Conservation (phyloP, 2,888 invertebrate genomes). For the Lepidocyrtoides sp. region DNA sequence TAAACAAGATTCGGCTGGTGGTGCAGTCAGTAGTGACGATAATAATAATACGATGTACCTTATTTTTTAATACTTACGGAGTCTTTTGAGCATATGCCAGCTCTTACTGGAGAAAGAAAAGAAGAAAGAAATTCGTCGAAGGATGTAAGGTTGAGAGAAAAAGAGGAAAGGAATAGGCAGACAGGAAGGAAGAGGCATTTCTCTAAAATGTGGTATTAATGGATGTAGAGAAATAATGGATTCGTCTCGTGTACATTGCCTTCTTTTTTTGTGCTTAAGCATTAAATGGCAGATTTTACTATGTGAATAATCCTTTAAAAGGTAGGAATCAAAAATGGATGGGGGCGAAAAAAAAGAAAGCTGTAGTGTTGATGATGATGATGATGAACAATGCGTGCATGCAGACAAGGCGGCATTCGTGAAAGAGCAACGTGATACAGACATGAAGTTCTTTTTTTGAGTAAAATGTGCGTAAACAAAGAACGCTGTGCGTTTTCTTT, state of each 20-base stretch:
- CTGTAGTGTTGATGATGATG: too few species aligned
- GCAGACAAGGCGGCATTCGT: too few species aligned
- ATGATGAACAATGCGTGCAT: neutral
- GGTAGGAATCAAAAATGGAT: constrained; percentile 43
- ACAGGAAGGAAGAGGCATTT: constrained; percentile 33
- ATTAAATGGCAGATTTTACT: constrained; percentile 41
- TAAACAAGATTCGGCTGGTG: neutral
- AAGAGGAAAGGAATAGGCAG: neutral
- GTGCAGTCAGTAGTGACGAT: too few species aligned
- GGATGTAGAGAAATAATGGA: constrained; percentile 55
- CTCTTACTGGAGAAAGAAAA: neutral
- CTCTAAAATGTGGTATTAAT: constrained; percentile 12
- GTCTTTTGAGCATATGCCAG: neutral
- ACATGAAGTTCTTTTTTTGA: too few species aligned
- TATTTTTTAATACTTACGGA: constrained; percentile 10
- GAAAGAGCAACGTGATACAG: too few species aligned
- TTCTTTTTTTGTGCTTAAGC: constrained; percentile 59
- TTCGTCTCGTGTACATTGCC: constrained; percentile 39
- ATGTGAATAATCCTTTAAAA: constrained; percentile 67
- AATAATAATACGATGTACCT: too few species aligned
- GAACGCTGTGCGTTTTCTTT: neutral
- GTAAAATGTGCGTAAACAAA: too few species aligned
- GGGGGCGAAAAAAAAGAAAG: neutral
- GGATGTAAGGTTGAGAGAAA: neutral
- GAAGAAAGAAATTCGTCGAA: neutral